Conservation (phyloP, 1,140 invertebrate species). For the Rhynchophorus ferrugineus region DNA sequence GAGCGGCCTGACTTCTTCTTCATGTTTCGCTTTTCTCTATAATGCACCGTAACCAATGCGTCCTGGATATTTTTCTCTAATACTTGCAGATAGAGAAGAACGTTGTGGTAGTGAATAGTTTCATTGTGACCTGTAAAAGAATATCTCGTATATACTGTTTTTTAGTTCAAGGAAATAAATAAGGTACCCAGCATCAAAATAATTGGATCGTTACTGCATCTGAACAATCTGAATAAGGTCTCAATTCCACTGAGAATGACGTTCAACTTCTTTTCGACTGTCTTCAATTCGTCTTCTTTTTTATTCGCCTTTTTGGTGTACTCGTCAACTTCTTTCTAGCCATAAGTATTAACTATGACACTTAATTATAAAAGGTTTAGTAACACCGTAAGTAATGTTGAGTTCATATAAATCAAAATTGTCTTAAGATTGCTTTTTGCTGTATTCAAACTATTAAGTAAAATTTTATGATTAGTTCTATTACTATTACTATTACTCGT, state of each 20-base stretch:
- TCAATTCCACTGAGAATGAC: slow-evolving; percentile 50
- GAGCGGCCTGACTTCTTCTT: slow-evolving; percentile 6
- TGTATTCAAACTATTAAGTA: too few relatives aligned
- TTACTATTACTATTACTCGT: too few relatives aligned
- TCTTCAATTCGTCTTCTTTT: slow-evolving; percentile 44
- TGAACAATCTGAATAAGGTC: slow-evolving; percentile 51
- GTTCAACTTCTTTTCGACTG: slow-evolving; percentile 44
- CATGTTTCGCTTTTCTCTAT: slow-evolving; percentile 24
- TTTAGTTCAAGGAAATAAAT: not conserved
- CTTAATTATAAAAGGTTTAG: too few relatives aligned
- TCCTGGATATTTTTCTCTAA: slow-evolving; percentile 51
- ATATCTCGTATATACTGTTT: not conserved
- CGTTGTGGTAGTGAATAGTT: slow-evolving; percentile 60
- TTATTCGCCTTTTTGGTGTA: slow-evolving; percentile 38
- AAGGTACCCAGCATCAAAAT: slow-evolving; percentile 36
- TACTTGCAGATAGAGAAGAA: slow-evolving; percentile 63
- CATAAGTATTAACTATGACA: too few relatives aligned
- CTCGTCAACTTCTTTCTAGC: slow-evolving; percentile 36
- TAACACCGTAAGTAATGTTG: too few relatives aligned
- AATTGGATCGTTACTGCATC: slow-evolving; percentile 62
- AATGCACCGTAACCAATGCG: slow-evolving; percentile 49
- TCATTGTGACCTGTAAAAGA: slow-evolving; percentile 46
- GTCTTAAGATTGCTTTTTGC: too few relatives aligned
- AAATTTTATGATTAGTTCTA: too few relatives aligned
- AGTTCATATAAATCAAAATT: too few relatives aligned